These are phyloP conservation scores for Tetanocera ferruginea DNA, from an alignment of 2,888 invertebrate genomes.

Conservation along the genomic window DNA sequence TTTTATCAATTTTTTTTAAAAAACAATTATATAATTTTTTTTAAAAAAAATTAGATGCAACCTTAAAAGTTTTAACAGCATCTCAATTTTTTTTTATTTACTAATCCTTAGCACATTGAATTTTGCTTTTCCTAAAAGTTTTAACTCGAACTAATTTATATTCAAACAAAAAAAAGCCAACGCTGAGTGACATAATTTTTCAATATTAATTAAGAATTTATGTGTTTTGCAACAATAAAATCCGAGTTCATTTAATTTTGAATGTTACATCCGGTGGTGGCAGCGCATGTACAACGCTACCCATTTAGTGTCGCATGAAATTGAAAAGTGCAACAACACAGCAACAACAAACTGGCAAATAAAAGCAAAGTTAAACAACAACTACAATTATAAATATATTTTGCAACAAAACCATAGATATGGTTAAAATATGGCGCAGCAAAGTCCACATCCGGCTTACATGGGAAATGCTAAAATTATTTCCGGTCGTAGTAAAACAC, in stretches of 20 bases:
- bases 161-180: background rate
- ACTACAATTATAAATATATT: background rate
- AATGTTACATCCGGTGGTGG: background rate
- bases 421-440: constrained; percentile 23
- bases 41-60: no score
- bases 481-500: constrained; percentile 47
- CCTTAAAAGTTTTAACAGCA: no score
- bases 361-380: background rate
- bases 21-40: no score
- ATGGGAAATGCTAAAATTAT: constrained; percentile 59
- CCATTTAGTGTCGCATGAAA: background rate
- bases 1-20: no score
- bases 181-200: background rate
- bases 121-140: background rate
- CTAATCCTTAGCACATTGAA: background rate
- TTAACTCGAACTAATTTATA: background rate
- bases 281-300: background rate
- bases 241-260: constrained; percentile 25
- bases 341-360: background rate
- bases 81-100: background rate
- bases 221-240: constrained; percentile 14
- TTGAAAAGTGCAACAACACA: background rate
- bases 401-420: background rate
- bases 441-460: constrained; percentile 56
- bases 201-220: constrained; percentile 25